phyloP scores from a whole-genome alignment of 1,140 invertebrate genomes.

The Trypoxylus dichotomus region DNA sequence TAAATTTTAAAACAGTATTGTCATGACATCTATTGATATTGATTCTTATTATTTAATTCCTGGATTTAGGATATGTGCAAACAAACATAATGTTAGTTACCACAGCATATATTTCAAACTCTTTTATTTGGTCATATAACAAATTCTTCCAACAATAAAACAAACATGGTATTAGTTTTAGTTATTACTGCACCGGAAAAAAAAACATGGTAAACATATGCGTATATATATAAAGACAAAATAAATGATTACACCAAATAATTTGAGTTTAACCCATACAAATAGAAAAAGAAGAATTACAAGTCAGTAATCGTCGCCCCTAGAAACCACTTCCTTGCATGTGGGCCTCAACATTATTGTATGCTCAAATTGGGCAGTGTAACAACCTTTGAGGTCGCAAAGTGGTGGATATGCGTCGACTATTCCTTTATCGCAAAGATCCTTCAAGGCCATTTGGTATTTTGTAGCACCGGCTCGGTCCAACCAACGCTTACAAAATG shows the following conservation, averaged over 20 bases:
- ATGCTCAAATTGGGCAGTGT: slow-evolving; percentile 99
- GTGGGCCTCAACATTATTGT: slow-evolving; percentile 96
- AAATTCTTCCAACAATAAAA: slow-evolving; percentile 15
- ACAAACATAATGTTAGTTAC: neutral
- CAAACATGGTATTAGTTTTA: neutral
- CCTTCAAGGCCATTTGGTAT: slow-evolving; percentile 98
- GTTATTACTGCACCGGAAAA: slow-evolving; percentile 5
- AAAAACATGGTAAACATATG: neutral
- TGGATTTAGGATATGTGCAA: neutral
- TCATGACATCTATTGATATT: too few relatives aligned
- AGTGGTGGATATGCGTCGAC: slow-evolving; percentile 98
- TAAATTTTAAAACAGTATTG: too few relatives aligned
- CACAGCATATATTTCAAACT: neutral
- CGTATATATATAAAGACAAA: slow-evolving; percentile 6
- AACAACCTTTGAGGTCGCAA: slow-evolving; percentile 96
- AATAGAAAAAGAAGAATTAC: neutral
- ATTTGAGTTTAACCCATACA: slow-evolving; percentile 1
- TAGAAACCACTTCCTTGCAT: slow-evolving; percentile 97
- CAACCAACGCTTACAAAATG: slow-evolving; percentile 98
- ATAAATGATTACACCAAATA: neutral
- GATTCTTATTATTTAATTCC: too few relatives aligned
- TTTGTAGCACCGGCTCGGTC: slow-evolving; percentile 95
- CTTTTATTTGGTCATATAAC: slow-evolving; percentile 22
- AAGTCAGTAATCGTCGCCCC: slow-evolving; percentile 91
- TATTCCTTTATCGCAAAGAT: slow-evolving; percentile 94